Base-by-base conservation (phyloP, 1,140 invertebrate genomes). In the Tribolium castaneum region DNA sequence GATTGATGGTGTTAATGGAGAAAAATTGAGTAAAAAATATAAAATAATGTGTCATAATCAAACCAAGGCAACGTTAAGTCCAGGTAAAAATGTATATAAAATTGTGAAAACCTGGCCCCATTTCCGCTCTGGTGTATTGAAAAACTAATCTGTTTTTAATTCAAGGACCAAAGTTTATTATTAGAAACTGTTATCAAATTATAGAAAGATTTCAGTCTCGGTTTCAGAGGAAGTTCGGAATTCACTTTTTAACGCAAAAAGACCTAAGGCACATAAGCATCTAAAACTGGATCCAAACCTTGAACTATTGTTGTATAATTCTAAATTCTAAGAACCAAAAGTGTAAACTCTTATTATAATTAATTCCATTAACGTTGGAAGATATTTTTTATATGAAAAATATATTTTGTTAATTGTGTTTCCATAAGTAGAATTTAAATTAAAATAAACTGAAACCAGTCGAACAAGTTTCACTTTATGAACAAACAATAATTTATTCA, bases 21-120 rank as follows among this genome's bases (percentile, higher is more conserved):
- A 77, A 50, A 84, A 84, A 30, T 19, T 89, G n/a, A 7, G 72
- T 5, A 6, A 70, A 12, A 72, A 81, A 35, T 89, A 88, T 81
- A 86, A 85, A 51, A 77, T 89, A 14, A 82, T 89, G 6, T 85
- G 84, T 25, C 86, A 88, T 71, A 89, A 87, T 82, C 88, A 89
- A 80, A 88, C 88, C 0, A 62, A 62, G n/a, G 59, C 13, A 6
- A 82, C 80, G 0, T 14, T 77, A 3, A 86, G 84, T 79, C 86
- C 86, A 4, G 85, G 86, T 10, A 19, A 72, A 10, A 84, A 85
- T 52, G 78, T 86, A 25, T 84, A 82, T 52, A 78, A 78, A 59
- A 49, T 76, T 6, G 77, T 86, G 13, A 78, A 80, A 66, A 76
- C 50, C 19, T 84, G 82, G 82, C 72, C 73, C 3, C 81, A 85